These are phyloP conservation scores for Apostichopus parvimensis DNA, from an alignment of 35 echinoderm and acorn worm species.

Conservation along the genomic window DNA sequence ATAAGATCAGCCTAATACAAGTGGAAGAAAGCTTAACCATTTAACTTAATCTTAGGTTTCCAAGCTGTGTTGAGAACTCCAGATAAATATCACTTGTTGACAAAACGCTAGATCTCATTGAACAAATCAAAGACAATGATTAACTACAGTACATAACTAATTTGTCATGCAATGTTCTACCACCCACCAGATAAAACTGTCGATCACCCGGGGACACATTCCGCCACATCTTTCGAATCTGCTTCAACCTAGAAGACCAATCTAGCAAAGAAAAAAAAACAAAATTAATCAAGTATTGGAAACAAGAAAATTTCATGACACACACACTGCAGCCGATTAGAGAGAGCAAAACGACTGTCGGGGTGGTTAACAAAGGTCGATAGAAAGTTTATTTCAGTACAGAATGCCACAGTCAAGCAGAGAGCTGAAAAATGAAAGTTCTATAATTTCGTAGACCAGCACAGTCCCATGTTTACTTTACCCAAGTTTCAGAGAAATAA, in stretches of 20 bases:
- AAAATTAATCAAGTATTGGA: neutral
- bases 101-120: neutral
- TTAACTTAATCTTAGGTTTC: too few relatives aligned
- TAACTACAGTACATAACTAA: neutral
- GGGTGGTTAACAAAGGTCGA: too few relatives aligned
- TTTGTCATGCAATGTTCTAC: neutral
- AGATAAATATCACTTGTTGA: too few relatives aligned
- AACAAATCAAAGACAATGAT: neutral
- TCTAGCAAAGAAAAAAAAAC: conserved; percentile 54
- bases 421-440: too few relatives aligned
- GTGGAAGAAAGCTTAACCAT: neutral
- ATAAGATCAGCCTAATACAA: neutral
- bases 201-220: conserved; percentile 72
- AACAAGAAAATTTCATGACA: neutral
- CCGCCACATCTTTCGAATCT: conserved; percentile 92
- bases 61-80: too few relatives aligned
- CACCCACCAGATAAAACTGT: conserved; percentile 89
- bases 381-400: too few relatives aligned
- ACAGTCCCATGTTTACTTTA: too few relatives aligned
- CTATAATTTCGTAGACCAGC: too few relatives aligned
- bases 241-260: conserved; percentile 88
- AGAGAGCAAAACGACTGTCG: neutral
- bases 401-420: too few relatives aligned
- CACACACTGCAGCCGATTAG: too few relatives aligned
- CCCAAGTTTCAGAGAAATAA: too few relatives aligned